phyloP scores from a whole-genome alignment of 1,140 invertebrate genomes.

The Coptotermes formosanus region DNA sequence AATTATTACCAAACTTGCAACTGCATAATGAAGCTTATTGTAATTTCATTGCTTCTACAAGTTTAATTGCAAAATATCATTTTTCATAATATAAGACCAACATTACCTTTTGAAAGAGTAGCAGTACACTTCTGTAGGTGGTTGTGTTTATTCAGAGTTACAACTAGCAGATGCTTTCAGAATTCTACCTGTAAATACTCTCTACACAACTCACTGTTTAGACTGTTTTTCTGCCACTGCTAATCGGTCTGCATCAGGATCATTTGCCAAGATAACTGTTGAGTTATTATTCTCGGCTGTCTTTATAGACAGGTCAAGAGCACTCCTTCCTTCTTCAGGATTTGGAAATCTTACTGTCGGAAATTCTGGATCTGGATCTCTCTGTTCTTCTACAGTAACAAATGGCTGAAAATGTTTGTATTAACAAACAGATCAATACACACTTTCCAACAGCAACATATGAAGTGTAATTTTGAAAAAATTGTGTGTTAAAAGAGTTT shows the following conservation, averaged over 20 bases:
- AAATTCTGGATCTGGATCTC: constrained; percentile 93
- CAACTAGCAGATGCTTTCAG: not conserved
- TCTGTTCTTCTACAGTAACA: constrained; percentile 79
- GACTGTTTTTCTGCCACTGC: constrained; percentile 81
- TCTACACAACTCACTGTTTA: constrained; percentile 45
- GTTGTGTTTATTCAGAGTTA: too few species aligned
- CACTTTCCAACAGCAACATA: too few species aligned
- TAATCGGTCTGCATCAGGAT: constrained; percentile 97
- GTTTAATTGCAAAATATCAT: too few species aligned
- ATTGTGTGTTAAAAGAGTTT: too few species aligned
- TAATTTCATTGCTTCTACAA: too few species aligned
- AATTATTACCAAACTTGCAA: too few species aligned
- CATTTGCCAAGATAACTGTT: constrained; percentile 89
- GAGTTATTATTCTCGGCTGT: constrained; percentile 72
- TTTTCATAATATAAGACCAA: too few species aligned
- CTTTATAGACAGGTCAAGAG: constrained; percentile 80
- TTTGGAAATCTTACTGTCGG: constrained; percentile 97
- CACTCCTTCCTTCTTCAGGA: constrained; percentile 93
- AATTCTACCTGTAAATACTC: not conserved
- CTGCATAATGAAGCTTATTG: too few species aligned
- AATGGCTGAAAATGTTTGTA: constrained; percentile 53
- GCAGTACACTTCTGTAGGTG: too few species aligned
- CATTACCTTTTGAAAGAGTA: too few species aligned
- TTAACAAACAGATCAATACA: too few species aligned
- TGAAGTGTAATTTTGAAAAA: too few species aligned